A percentile compares a stretch with the other conserved stretches of the same genome.
phyloP scores from a whole-genome alignment of 2,797 vertebrate species.

The Zenarchopterus dispar region DNA sequence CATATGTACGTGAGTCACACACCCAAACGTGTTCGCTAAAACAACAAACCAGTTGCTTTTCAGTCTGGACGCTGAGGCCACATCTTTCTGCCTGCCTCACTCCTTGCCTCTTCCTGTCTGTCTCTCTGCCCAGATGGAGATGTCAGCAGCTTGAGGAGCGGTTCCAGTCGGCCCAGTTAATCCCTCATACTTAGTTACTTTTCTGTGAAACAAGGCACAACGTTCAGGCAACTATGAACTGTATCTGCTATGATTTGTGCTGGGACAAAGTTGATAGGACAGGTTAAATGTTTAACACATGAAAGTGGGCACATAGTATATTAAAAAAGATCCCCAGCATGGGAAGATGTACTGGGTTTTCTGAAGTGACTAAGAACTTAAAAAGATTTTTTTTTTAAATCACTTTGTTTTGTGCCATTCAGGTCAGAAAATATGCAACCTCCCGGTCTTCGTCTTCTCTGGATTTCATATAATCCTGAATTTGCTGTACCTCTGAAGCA shows the following conservation, averaged over 20 bases:
- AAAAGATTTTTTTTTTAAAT: not conserved
- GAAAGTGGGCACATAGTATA: not conserved
- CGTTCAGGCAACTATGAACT: constrained; percentile 20
- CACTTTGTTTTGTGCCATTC: no score
- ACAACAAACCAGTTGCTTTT: constrained; percentile 72
- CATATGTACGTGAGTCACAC: constrained; percentile 68
- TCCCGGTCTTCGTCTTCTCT: no score
- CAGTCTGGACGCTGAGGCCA: constrained; percentile 67
- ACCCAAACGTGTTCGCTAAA: constrained; percentile 59
- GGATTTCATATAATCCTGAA: no score
- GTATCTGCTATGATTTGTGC: constrained; percentile 8
- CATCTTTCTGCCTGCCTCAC: constrained; percentile 54
- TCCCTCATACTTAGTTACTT: constrained; percentile 36
- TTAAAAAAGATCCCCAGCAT: not conserved
- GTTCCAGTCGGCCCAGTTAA: constrained; percentile 31
- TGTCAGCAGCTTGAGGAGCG: constrained; percentile 38
- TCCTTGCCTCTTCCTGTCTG: constrained; percentile 43
- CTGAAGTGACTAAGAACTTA: not conserved
- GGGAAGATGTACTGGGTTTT: not conserved
- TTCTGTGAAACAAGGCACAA: constrained; percentile 15
- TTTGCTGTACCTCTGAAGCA: no score
- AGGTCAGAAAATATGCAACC: no score
- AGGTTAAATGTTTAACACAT: not conserved
- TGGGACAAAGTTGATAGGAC: no score
- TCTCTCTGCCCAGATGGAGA: constrained; percentile 38